Conservation (phyloP, 1,140 invertebrate species). For the Zaprionus camerounensis region DNA sequence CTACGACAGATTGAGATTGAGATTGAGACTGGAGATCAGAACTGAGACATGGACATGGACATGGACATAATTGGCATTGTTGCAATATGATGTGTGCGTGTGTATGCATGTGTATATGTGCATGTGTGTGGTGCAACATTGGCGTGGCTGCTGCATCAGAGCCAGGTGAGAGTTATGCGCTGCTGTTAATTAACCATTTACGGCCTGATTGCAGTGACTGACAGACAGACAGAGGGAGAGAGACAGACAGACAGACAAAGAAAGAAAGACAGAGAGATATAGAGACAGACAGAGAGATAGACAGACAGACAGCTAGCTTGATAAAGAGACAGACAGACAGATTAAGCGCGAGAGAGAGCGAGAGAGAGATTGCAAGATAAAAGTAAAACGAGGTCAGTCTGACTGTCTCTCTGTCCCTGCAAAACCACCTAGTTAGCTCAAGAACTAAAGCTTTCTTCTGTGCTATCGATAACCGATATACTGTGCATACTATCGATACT, state of each 20-base stretch:
- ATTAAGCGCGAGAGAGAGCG: neutral
- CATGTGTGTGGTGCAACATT: slow-evolving; percentile 47
- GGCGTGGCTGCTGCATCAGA: slow-evolving; percentile 36
- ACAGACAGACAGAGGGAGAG: neutral
- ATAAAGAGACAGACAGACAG: neutral
- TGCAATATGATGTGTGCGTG: slow-evolving; percentile 4
- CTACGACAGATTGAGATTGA: slow-evolving; percentile 50
- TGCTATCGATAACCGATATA: slow-evolving; percentile 4
- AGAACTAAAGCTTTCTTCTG: neutral
- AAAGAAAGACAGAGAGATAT: slow-evolving; percentile 1
- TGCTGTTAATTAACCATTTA: slow-evolving; percentile 81
- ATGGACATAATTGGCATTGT: slow-evolving; percentile 78
- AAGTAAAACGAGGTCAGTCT: neutral
- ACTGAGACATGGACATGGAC: slow-evolving; percentile 59
- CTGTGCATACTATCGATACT: neutral
- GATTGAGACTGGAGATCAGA: slow-evolving; percentile 24
- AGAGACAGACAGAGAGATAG: neutral
- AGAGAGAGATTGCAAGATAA: neutral
- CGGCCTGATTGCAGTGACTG: slow-evolving; percentile 62
- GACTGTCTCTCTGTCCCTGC: neutral
- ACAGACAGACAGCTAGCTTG: neutral
- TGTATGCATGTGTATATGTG: slow-evolving; percentile 6
- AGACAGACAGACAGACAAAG: too few species aligned
- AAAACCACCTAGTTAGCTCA: neutral
- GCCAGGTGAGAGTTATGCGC: slow-evolving; percentile 77